Evolutionary conservation across 30 jellyfish, hydroid and myxozoan species (phyloP).

Genomic region (Mastigias papua): DNA sequence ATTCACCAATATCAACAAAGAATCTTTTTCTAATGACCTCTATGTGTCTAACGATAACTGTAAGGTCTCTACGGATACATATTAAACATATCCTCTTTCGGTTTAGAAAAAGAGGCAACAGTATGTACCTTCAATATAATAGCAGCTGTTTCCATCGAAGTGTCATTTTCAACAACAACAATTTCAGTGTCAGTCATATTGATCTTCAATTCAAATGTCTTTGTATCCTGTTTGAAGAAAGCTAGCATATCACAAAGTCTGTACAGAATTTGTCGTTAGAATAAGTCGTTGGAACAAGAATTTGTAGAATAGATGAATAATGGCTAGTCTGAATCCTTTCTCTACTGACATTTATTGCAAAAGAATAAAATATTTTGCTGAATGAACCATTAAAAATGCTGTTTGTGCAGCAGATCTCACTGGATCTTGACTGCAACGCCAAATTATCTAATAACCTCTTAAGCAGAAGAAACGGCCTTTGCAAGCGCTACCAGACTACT

Average conservation of each 20-base stretch:
- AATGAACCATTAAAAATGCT: too few species aligned
- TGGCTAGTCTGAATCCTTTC: too few species aligned
- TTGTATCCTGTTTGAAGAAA: conserved; percentile 56
- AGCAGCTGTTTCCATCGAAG: conserved; percentile 88
- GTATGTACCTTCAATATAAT: conserved; percentile 80
- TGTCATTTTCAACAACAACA: conserved; percentile 88
- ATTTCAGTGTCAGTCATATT: conserved; percentile 94
- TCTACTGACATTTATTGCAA: too few species aligned
- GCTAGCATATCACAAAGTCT: background rate
- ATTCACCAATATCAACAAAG: background rate
- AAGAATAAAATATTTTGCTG: too few species aligned
- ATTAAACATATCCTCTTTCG: too few species aligned
- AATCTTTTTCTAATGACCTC: background rate
- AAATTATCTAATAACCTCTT: too few species aligned
- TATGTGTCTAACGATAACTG: background rate
- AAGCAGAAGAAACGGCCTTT: too few species aligned
- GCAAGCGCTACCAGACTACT: too few species aligned
- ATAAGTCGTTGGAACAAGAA: background rate
- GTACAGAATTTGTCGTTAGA: background rate
- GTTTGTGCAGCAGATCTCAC: too few species aligned
- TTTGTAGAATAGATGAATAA: too few species aligned
- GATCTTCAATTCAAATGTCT: conserved; percentile 87
- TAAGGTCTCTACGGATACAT: background rate
- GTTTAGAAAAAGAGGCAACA: background rate
- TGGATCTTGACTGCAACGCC: too few species aligned